These are phyloP conservation scores for Hypotaenidia okinawae DNA, from an alignment of 2,797 vertebrate species.

Conservation along the genomic window DNA sequence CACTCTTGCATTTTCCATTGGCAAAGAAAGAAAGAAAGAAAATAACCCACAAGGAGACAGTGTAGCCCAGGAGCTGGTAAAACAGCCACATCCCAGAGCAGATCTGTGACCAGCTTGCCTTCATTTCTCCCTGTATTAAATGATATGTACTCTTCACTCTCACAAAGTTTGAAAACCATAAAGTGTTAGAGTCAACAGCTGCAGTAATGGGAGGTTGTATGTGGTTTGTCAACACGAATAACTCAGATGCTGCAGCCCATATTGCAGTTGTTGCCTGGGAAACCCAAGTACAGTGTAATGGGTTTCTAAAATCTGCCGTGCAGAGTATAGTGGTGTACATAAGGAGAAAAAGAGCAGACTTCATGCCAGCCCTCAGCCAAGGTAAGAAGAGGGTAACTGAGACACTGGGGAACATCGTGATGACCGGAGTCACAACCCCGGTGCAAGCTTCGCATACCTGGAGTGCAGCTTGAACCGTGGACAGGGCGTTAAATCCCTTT, in stretches of 20 bases:
- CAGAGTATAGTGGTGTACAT: neutral
- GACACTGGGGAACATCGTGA: neutral
- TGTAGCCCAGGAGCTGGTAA: neutral
- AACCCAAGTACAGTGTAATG: neutral
- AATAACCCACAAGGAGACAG: neutral
- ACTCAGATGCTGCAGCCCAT: conserved; percentile 18
- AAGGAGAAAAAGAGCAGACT: neutral
- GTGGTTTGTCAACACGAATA: conserved; percentile 32
- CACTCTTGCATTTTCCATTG: neutral
- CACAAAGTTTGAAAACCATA: neutral
- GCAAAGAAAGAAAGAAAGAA: neutral
- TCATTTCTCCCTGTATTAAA: neutral
- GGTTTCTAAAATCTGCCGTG: neutral
- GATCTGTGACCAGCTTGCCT: neutral
- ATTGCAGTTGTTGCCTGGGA: conserved; percentile 52
- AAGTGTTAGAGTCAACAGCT: conserved; percentile 9
- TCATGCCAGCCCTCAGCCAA: neutral
- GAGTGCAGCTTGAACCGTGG: neutral
- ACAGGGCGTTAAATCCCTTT: neutral
- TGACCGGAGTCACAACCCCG: neutral
- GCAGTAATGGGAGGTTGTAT: neutral
- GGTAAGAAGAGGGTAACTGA: neutral
- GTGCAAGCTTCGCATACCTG: neutral
- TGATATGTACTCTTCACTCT: neutral
- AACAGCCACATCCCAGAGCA: neutral